Evolutionary conservation across 2,888 invertebrate genomes (phyloP), one percentile per base, ranked within the genome.

Genomic region (Pyrgus malvae): DNA sequence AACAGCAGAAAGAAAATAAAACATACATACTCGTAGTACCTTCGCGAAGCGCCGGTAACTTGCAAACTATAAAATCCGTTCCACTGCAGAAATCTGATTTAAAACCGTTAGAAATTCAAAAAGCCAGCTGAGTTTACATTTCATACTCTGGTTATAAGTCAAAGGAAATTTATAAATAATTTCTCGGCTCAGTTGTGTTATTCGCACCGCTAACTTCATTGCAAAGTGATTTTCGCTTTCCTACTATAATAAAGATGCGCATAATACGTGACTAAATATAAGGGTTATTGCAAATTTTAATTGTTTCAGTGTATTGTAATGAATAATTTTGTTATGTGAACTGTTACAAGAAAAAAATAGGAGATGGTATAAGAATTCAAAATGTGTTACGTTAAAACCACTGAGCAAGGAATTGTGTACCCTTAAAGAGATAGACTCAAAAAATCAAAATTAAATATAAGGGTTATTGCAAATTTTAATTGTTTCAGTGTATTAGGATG

Each of bases 161-260:
- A 78, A 71, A 79, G 75, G 76, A 78, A 85, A 83, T 76, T 83
- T 76, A 70, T 68, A 88, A 83, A 84, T 84, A 87, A 89, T 89
- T 89, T 88, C 80, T 69, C 82, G 86, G 80, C 83, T 79, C 81
- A 84, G 67, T 77, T 85, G 81, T 80, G 80, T 75, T 81, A 83
- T 81, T 83, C 78, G 73, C 81, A 68, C 76, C 72, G 75, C 76
- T 79, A 84, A 86, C 83, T 86, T 83, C 83, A 81, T 82, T 80
- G 80, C 82, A 84, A 88, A 88, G 83, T 88, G 87, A 88, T 86
- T 89, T 85, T 78, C 80, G 78, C 71, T 74, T 69, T 70, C 68
- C 71, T 25, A 35, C 42, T 42, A 45, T 29, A 31, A 31, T 3
- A 66, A 69, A 67, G 70, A 70, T 73, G 68, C 63, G 67, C 70